These are phyloP conservation scores for Zalophus californianus DNA, from an alignment of 2,797 vertebrate genomes.

Conservation along the genomic window DNA sequence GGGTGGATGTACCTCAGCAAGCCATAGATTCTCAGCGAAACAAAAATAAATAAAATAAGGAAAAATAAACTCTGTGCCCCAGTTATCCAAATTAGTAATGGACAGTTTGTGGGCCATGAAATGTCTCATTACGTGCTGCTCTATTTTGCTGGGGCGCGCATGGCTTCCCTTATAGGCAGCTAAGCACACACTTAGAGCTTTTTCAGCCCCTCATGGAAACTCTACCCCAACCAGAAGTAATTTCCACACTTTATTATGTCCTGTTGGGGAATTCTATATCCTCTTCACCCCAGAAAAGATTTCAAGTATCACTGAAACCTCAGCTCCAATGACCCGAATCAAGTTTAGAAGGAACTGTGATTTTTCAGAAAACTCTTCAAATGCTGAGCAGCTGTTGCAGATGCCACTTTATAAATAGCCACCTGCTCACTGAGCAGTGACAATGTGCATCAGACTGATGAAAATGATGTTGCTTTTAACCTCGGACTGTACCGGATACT, in stretches of 20 bases:
- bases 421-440: conserved; percentile 28
- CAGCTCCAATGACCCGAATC: conserved; percentile 60
- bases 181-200: conserved; percentile 62
- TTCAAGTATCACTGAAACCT: conserved; percentile 70
- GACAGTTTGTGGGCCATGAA: conserved; percentile 69
- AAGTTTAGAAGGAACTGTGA: conserved; percentile 48
- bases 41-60: conserved; percentile 60
- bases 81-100: conserved; percentile 69
- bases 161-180: conserved; percentile 67
- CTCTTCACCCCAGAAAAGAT: conserved; percentile 71
- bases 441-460: conserved; percentile 18
- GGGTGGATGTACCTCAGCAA: neutral
- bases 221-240: conserved; percentile 58
- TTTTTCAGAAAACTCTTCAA: conserved; percentile 60
- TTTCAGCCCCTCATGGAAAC: conserved; percentile 68
- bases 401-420: conserved; percentile 65
- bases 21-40: neutral
- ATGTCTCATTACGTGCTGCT: conserved; percentile 40
- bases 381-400: neutral
- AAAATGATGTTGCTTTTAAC: conserved; percentile 23
- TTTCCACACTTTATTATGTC: conserved; percentile 71
- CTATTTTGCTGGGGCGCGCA: conserved; percentile 62
- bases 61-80: conserved; percentile 55
- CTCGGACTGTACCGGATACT: neutral
- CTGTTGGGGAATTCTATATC: conserved; percentile 48